Evolutionary conservation across 2,113 vertebrate species (phyloP).

Genomic region (Pollimyrus isidori): DNA sequence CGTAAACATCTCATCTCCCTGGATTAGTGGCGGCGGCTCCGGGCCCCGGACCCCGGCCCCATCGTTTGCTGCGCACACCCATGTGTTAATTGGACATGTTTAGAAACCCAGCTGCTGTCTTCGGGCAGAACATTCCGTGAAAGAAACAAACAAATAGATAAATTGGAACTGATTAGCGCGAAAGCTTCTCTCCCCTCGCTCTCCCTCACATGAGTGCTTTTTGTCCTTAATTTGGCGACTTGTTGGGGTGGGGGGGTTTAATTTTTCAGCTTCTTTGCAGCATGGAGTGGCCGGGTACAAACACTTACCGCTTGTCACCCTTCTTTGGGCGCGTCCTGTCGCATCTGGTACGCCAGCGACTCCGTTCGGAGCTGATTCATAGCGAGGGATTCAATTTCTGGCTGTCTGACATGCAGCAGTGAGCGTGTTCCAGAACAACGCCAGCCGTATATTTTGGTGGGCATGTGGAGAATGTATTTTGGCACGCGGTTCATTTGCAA

Average conservation of each 20-base stretch:
- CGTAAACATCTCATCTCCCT: constrained; percentile 66
- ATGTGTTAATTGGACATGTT: constrained; percentile 35
- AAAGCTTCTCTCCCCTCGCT: constrained; percentile 28
- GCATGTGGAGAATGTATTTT: neutral
- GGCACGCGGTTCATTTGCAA: neutral
- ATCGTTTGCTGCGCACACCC: neutral
- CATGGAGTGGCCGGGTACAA: constrained; percentile 2
- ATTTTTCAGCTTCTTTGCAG: constrained; percentile 42
- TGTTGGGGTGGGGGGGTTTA: constrained; percentile 34
- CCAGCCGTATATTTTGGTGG: neutral
- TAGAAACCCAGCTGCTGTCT: constrained; percentile 17
- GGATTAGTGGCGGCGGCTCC: constrained; percentile 52
- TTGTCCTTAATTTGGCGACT: constrained; percentile 27
- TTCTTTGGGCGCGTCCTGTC: neutral
- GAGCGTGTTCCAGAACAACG: neutral
- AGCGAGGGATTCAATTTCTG: neutral
- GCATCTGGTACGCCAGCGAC: neutral
- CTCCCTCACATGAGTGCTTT: constrained; percentile 20
- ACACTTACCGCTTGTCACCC: neutral
- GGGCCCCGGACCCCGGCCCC: constrained; percentile 17
- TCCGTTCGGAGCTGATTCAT: neutral
- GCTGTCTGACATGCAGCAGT: neutral
- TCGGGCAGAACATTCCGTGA: neutral
- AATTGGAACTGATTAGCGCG: constrained; percentile 40
- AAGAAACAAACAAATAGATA: constrained; percentile 44